Evolutionary conservation across 2,113 vertebrate species (phyloP).

Genomic region (Petromus typicus): DNA sequence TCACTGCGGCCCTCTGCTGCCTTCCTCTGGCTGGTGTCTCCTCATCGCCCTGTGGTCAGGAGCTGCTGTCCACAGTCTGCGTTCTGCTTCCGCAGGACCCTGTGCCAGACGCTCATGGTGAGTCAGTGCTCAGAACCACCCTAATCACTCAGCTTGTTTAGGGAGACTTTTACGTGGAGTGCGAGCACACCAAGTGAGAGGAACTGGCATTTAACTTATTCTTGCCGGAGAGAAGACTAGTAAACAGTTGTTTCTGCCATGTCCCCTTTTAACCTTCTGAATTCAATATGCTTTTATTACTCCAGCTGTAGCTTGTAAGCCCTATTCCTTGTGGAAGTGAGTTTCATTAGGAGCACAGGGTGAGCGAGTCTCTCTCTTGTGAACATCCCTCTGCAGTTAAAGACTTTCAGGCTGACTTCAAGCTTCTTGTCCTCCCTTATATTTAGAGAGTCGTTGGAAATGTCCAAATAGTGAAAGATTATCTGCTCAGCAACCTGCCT

Average conservation of each 20-base stretch:
- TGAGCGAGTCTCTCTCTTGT: background rate
- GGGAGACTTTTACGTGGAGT: background rate
- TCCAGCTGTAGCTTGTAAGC: background rate
- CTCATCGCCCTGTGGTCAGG: background rate
- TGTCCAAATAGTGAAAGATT: background rate
- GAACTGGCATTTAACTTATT: background rate
- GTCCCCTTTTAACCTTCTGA: background rate
- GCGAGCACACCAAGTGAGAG: background rate
- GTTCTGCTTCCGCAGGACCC: background rate
- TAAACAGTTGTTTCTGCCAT: background rate
- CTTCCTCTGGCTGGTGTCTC: background rate
- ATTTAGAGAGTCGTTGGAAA: background rate
- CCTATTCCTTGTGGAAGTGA: background rate
- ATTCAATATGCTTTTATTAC: background rate
- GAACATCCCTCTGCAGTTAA: background rate
- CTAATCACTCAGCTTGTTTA: background rate
- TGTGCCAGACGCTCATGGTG: fast-evolving
- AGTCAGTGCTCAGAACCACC: no score
- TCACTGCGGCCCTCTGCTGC: background rate
- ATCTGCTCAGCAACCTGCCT: background rate
- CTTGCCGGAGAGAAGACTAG: background rate
- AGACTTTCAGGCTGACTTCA: background rate
- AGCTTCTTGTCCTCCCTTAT: background rate
- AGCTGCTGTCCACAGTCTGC: background rate
- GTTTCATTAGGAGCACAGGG: background rate